phyloP scores from a whole-genome alignment of 2,888 invertebrate genomes.

The Rugalucina vietnamica region DNA sequence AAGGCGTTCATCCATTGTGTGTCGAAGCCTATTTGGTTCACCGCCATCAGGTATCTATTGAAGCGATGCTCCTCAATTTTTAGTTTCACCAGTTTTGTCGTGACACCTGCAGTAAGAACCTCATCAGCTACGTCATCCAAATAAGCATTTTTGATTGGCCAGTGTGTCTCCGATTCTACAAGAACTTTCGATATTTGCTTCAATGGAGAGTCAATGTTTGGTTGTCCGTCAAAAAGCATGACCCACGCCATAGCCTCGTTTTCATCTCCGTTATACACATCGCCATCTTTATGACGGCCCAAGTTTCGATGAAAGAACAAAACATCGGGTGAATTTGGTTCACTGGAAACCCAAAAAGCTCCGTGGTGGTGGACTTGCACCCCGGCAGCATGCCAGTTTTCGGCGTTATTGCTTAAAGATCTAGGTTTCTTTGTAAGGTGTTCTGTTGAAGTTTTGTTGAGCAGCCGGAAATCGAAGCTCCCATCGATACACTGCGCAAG shows the following conservation, averaged over 20 bases:
- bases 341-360: slow-evolving; percentile 76
- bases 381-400: slow-evolving; percentile 73
- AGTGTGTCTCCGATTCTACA: slow-evolving; percentile 59
- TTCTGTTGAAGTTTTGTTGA: slow-evolving; percentile 68
- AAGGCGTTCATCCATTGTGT: slow-evolving; percentile 78
- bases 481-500: slow-evolving; percentile 74
- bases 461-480: slow-evolving; percentile 61
- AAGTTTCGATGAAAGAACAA: slow-evolving; percentile 71
- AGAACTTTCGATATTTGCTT: slow-evolving; percentile 68
- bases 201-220: slow-evolving; percentile 61
- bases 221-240: slow-evolving; percentile 71
- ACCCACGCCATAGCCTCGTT: slow-evolving; percentile 68
- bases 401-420: slow-evolving; percentile 43
- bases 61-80: slow-evolving; percentile 77
- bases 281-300: slow-evolving; percentile 31
- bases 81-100: slow-evolving; percentile 69
- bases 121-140: slow-evolving; percentile 73
- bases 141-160: slow-evolving; percentile 67
- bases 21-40: slow-evolving; percentile 71
- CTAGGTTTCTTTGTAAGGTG: slow-evolving; percentile 60
- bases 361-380: slow-evolving; percentile 71
- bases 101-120: slow-evolving; percentile 52
- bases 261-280: slow-evolving; percentile 30
- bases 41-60: slow-evolving; percentile 73
- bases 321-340: slow-evolving; percentile 72